phyloP scores from a whole-genome alignment of 92 coral and sea anemone genomes.

The Epizoanthus fatuus region DNA sequence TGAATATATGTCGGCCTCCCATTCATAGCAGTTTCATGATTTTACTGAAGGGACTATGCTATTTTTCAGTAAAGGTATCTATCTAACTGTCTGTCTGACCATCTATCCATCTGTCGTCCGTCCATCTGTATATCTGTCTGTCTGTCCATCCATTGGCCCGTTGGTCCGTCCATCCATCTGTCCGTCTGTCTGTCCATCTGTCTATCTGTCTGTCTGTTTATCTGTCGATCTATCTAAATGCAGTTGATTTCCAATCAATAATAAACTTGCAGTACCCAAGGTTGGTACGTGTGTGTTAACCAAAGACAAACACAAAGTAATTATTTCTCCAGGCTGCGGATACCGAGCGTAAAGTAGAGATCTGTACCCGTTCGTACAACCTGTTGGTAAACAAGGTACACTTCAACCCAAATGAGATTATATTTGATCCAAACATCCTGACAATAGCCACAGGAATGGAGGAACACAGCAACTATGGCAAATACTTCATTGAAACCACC shows the following conservation, averaged over 20 bases:
- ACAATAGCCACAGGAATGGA: slow-evolving; percentile 99
- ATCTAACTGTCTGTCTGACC: not conserved
- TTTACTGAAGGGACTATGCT: no score
- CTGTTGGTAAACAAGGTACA: slow-evolving; percentile 86
- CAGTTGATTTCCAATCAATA: no score
- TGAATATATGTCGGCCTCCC: no score
- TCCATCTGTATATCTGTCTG: not conserved
- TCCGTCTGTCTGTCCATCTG: no score
- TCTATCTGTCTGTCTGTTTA: no score
- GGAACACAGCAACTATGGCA: slow-evolving; percentile 97
- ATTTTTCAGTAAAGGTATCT: not conserved
- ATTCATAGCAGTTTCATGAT: no score
- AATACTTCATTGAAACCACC: slow-evolving; percentile 92
- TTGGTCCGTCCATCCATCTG: no score
- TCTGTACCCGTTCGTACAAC: slow-evolving; percentile 94
- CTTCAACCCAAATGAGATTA: slow-evolving; percentile 97
- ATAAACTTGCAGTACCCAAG: no score
- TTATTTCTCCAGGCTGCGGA: slow-evolving; percentile 88
- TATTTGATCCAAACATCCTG: slow-evolving; percentile 98
- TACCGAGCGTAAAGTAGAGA: slow-evolving; percentile 83
- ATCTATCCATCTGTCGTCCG: not conserved
- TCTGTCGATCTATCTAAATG: no score
- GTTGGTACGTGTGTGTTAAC: no score
- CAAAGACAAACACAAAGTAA: no score
- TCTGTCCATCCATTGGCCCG: no score